Conservation (phyloP, 2,888 invertebrate genomes). For the Hypena proboscidalis region DNA sequence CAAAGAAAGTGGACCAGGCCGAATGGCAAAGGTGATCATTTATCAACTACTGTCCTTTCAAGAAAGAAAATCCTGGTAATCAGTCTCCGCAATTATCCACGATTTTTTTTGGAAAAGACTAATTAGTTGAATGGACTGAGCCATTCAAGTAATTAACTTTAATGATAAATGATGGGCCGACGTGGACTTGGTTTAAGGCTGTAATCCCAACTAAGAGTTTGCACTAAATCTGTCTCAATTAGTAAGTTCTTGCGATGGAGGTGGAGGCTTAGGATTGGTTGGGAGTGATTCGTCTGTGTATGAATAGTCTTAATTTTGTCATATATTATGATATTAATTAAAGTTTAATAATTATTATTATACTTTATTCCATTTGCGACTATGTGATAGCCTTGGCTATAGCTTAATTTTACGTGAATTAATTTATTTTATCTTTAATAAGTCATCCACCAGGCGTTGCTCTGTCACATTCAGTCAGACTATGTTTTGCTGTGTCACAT, state of each 20-base stretch:
- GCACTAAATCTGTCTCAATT: slow-evolving; percentile 22
- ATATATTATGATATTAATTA: too few relatives aligned
- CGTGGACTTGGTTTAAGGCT: slow-evolving; percentile 39
- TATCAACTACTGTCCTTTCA: slow-evolving; percentile 68
- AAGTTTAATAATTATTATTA: too few relatives aligned
- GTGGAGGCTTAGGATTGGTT: not conserved
- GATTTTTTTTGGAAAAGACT: slow-evolving; percentile 73
- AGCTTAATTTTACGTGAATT: too few relatives aligned
- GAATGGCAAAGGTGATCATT: slow-evolving; percentile 57
- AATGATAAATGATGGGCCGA: slow-evolving; percentile 70
- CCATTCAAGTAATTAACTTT: slow-evolving; percentile 76
- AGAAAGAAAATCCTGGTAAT: slow-evolving; percentile 75
- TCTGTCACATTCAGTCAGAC: too few relatives aligned
- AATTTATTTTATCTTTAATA: too few relatives aligned
- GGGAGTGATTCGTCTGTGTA: not conserved
- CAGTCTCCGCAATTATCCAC: slow-evolving; percentile 76
- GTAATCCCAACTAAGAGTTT: slow-evolving; percentile 40
- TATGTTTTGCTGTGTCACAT: too few relatives aligned
- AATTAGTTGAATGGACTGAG: slow-evolving; percentile 77
- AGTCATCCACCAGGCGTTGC: too few relatives aligned
- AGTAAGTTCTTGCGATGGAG: slow-evolving; percentile 7
- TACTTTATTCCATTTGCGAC: too few relatives aligned
- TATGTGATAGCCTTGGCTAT: too few relatives aligned
- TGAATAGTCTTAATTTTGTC: too few relatives aligned
- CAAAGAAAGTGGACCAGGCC: slow-evolving; percentile 39